phyloP scores from a whole-genome alignment of 2,113 vertebrate genomes.

The Heterochromis multidens region DNA sequence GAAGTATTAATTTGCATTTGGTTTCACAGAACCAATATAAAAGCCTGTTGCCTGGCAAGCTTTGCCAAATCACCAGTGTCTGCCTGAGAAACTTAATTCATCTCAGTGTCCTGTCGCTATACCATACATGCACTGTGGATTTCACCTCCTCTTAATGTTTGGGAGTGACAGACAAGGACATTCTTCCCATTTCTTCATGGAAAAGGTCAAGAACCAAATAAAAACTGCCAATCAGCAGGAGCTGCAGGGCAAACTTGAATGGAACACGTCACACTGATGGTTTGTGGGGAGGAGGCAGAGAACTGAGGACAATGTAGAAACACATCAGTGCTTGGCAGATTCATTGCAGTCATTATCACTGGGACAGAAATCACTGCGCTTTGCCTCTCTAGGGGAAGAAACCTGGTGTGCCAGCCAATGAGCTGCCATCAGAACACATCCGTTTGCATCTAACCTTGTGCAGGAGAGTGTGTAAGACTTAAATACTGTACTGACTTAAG shows the following conservation, averaged over 20 bases:
- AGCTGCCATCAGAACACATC: not conserved
- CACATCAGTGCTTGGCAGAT: constrained; percentile 48
- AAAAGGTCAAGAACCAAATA: constrained; percentile 24
- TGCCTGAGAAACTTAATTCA: not conserved
- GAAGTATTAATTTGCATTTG: not conserved
- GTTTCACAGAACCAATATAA: not conserved
- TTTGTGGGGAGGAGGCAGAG: not conserved
- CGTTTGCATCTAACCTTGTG: not conserved
- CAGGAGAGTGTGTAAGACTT: not conserved
- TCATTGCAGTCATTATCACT: constrained; percentile 31
- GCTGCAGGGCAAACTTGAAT: not conserved
- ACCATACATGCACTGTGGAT: not conserved
- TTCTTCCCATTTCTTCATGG: not conserved
- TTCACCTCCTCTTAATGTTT: not conserved
- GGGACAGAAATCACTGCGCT: constrained; percentile 25
- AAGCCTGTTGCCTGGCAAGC: not conserved
- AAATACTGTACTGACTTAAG: not conserved
- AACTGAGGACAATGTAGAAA: not conserved
- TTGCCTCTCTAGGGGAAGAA: not conserved
- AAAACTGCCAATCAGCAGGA: constrained; percentile 27
- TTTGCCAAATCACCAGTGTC: not conserved
- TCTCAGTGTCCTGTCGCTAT: not conserved
- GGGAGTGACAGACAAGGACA: not conserved
- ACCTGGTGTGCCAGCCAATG: not conserved
- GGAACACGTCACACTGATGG: not conserved